Conservation (phyloP, 92 coral and sea anemone genomes). For the Palythoa heliodiscus region DNA sequence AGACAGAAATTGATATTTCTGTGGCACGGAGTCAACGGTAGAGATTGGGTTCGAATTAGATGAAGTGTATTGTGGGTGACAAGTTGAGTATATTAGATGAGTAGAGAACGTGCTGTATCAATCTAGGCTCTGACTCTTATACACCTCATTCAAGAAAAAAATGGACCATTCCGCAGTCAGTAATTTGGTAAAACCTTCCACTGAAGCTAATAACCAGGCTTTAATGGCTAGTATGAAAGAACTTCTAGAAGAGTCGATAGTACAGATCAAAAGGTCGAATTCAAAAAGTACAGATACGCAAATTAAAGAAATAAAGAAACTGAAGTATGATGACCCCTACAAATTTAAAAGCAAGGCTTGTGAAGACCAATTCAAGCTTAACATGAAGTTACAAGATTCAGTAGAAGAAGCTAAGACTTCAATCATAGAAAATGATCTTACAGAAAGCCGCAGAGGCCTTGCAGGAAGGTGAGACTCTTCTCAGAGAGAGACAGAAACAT, state of each 20-base stretch:
- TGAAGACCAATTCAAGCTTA: conserved; percentile 27
- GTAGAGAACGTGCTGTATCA: background rate
- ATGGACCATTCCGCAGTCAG: conserved; percentile 18
- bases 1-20: conserved; percentile 7
- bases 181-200: background rate
- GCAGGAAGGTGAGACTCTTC: conserved; percentile 3
- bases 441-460: conserved; percentile 22
- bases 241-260: conserved; percentile 10
- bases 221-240: conserved; percentile 24
- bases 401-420: conserved; percentile 5
- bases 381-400: conserved; percentile 21
- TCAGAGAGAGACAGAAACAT: conserved; percentile 47
- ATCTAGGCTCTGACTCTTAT: conserved; percentile 11
- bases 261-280: conserved; percentile 18
- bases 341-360: conserved; percentile 13
- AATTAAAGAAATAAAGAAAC: conserved; percentile 15
- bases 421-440: background rate
- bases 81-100: conserved; percentile 5
- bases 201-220: conserved; percentile 26
- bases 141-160: too few species aligned
- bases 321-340: conserved; percentile 28
- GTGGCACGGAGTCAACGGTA: conserved; percentile 13
- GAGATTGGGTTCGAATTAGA: conserved; percentile 11
- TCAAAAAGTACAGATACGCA: conserved; percentile 4
- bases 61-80: conserved; percentile 7